Evolutionary conservation across 2,888 invertebrate genomes (phyloP), one percentile per base, ranked within the genome.

Genomic region (Vanessa cardui): DNA sequence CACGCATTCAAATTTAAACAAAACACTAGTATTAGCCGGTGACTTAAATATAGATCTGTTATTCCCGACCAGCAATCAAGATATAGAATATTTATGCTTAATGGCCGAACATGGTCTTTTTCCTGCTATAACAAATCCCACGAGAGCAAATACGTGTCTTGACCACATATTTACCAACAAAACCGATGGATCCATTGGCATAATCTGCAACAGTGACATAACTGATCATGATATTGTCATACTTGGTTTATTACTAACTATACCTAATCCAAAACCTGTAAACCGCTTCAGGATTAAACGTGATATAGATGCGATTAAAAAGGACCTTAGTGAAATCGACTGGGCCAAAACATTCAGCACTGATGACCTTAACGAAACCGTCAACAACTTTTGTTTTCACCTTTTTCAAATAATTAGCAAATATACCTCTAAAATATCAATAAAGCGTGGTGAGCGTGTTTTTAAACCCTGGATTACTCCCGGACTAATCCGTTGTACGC

Each of bases 121-220:
- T 46, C 63, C 15, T 52, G 52, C 26, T 31, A 62, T 62, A 50
- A 44, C 62, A 33, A 49, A 50, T 7, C 62, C 62, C n/a, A 62
- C 62, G 7, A 45, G 45, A 62, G 31, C 7, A 18, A 20, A 8
- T 16, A 31, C 47, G 21, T 62, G 62, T 54, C 45, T 62, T 54
- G 62, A 62, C 16, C 62, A 62, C 58, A 59, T 59, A 20, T 59
- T 44, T 45, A n/a, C 20, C 20, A 52, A 52, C 20, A n/a, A 18
- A 20, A 52, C 20, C 20, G 20, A 52, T 6, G 20, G 20, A 12
- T n/a, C 20, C 20, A 20, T 15, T 9, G 45, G 45, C 9, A 16
- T 45, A 16, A 6, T 45, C 45, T 45, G 45, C 45, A 15, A 45
- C 2, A 45, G 16, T 45, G 45, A 45, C 45, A 15, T 16, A 45